Evolutionary conservation across 1,140 invertebrate species (phyloP).

Genomic region (Drosophila tristis): DNA sequence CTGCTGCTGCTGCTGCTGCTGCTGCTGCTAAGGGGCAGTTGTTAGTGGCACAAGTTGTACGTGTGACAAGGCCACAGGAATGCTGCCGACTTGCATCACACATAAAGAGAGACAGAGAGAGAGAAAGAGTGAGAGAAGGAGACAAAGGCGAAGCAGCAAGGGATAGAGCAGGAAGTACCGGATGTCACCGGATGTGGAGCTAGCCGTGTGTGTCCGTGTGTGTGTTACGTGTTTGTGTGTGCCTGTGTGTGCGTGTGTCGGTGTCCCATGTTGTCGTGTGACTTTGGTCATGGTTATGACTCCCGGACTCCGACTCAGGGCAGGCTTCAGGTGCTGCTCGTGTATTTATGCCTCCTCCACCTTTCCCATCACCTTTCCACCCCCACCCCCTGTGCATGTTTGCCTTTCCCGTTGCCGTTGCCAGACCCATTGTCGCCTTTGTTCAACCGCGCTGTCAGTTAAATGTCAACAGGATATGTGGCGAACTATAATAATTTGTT

Average conservation of each 20-base stretch:
- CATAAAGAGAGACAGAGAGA: not conserved
- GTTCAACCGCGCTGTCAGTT: constrained; percentile 65
- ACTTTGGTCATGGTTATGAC: constrained; percentile 81
- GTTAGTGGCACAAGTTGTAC: constrained; percentile 56
- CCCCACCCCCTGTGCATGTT: not conserved
- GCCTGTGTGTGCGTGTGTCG: constrained; percentile 19
- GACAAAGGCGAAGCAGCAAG: not conserved
- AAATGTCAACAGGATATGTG: constrained; percentile 70
- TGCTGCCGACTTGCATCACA: constrained; percentile 41
- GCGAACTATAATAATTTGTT: constrained; percentile 67
- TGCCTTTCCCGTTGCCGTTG: constrained; percentile 6
- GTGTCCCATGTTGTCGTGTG: constrained; percentile 65
- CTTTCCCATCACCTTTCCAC: constrained; percentile 20
- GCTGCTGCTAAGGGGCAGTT: constrained; percentile 43
- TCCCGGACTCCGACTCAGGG: constrained; percentile 43
- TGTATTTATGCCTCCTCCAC: constrained; percentile 36
- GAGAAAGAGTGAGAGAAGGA: constrained; percentile 4
- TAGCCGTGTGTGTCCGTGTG: constrained; percentile 37
- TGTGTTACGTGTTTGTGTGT: not conserved
- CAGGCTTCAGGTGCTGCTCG: constrained; percentile 18
- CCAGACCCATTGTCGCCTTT: constrained; percentile 50
- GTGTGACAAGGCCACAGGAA: constrained; percentile 77
- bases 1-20: not conserved
- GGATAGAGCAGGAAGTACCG: constrained; percentile 68
- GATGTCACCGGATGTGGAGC: constrained; percentile 78